Conservation (phyloP, 2,797 vertebrate genomes). For the Leptodactylus fallax region DNA sequence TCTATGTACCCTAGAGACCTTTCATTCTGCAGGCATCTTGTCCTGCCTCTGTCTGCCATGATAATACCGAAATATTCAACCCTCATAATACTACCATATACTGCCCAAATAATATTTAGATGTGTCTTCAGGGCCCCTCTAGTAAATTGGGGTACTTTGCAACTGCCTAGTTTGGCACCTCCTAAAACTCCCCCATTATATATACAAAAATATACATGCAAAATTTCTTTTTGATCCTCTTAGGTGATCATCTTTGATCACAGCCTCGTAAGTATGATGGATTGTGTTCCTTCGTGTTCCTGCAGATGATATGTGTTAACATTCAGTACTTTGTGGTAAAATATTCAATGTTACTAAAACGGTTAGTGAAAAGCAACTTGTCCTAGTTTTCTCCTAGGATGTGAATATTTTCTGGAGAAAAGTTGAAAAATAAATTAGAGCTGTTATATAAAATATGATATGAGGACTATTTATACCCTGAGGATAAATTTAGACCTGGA, state of each 20-base stretch:
- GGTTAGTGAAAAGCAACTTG: conserved; percentile 27
- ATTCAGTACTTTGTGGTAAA: conserved; percentile 9
- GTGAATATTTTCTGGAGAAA: neutral
- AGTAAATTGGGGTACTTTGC: neutral
- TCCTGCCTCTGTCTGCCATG: too few relatives aligned
- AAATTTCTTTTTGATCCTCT: neutral
- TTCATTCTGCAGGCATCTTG: too few relatives aligned
- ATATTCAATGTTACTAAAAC: conserved; percentile 28
- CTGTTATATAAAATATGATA: conserved; percentile 25
- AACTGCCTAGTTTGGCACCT: neutral
- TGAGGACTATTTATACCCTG: conserved; percentile 3
- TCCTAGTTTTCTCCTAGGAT: conserved; percentile 20
- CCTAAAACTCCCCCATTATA: neutral
- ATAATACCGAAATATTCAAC: too few relatives aligned
- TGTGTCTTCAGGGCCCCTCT: neutral
- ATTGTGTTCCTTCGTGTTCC: neutral
- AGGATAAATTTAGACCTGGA: neutral
- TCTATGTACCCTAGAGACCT: too few relatives aligned
- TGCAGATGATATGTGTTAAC: neutral
- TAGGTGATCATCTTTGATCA: neutral
- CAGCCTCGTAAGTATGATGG: neutral
- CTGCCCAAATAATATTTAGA: too few relatives aligned
- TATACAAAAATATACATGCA: too few relatives aligned
- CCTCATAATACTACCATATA: too few relatives aligned
- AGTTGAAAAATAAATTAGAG: neutral